These are phyloP conservation scores for Drepana falcataria DNA, from an alignment of 2,888 invertebrate genomes.

Conservation along the genomic window DNA sequence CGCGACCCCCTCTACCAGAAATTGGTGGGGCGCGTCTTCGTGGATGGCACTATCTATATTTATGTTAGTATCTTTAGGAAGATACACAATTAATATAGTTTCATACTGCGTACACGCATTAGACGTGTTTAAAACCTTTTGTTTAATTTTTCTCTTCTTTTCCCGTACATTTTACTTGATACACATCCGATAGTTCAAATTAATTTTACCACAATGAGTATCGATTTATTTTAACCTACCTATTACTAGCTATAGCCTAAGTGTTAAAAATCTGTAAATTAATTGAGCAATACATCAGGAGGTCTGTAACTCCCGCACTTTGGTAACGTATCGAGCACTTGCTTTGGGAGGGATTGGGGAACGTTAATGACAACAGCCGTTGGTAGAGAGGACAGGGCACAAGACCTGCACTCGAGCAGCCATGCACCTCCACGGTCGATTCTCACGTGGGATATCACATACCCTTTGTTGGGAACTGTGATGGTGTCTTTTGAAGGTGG, in stretches of 20 bases:
- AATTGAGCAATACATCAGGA: constrained; percentile 66
- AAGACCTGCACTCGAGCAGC: constrained; percentile 67
- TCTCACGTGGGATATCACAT: constrained; percentile 72
- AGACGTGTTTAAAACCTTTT: no score
- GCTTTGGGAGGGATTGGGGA: constrained; percentile 56
- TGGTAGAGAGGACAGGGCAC: constrained; percentile 57
- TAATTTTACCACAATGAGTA: constrained; percentile 4
- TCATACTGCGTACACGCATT: no score
- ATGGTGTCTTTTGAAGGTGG: constrained; percentile 81
- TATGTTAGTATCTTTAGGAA: no score
- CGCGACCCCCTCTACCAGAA: no score
- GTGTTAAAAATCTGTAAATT: constrained; percentile 7
- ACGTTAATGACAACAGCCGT: constrained; percentile 70
- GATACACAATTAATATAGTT: no score
- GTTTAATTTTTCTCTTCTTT: no score
- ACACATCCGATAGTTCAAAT: neutral
- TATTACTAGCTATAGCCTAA: neutral
- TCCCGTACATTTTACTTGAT: no score
- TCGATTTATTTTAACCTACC: neutral
- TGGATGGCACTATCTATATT: no score
- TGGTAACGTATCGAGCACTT: constrained; percentile 63
- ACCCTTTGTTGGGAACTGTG: constrained; percentile 82
- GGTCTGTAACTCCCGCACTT: constrained; percentile 73
- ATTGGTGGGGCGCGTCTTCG: no score
- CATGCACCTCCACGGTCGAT: constrained; percentile 76